Evolutionary conservation across 2,888 invertebrate species (phyloP).

Genomic region (Lordiphosa andalusiaca): DNA sequence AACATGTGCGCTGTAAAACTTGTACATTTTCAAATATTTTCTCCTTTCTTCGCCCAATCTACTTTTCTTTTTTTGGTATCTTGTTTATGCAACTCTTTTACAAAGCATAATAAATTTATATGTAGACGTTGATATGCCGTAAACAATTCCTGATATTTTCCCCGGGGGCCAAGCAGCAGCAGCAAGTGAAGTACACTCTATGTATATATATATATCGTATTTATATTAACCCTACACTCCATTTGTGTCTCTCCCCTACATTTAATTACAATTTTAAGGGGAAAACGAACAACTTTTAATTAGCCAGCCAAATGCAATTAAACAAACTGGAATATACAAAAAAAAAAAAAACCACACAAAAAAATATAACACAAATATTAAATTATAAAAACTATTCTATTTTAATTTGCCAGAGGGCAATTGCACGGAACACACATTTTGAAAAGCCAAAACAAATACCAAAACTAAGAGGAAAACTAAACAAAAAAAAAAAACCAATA

Average conservation of each 20-base stretch:
- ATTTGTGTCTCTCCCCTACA: background rate
- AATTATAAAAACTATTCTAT: no score
- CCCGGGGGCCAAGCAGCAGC: constrained; percentile 13
- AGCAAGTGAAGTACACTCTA: background rate
- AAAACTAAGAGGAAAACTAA: no score
- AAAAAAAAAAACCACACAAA: constrained; percentile 1
- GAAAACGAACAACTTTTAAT: constrained; percentile 27
- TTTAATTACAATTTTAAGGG: background rate
- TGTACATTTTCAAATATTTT: constrained; percentile 33
- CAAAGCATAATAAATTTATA: constrained; percentile 53
- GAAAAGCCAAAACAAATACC: no score
- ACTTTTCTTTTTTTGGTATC: constrained; percentile 8
- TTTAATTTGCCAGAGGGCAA: no score
- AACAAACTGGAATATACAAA: constrained; percentile 1
- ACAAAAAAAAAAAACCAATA: no score
- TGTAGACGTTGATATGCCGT: constrained; percentile 53
- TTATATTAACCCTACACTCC: no score
- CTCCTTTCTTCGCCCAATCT: background rate
- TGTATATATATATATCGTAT: no score
- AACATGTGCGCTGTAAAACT: constrained; percentile 65
- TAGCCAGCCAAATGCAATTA: constrained; percentile 24
- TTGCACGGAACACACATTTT: no score
- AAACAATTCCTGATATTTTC: constrained; percentile 40
- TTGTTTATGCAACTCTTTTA: constrained; percentile 34
- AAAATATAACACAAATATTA: background rate